Base-by-base conservation (phyloP, 37 sponge, comb jelly and placozoan species). In the Geodia barretti region DNA sequence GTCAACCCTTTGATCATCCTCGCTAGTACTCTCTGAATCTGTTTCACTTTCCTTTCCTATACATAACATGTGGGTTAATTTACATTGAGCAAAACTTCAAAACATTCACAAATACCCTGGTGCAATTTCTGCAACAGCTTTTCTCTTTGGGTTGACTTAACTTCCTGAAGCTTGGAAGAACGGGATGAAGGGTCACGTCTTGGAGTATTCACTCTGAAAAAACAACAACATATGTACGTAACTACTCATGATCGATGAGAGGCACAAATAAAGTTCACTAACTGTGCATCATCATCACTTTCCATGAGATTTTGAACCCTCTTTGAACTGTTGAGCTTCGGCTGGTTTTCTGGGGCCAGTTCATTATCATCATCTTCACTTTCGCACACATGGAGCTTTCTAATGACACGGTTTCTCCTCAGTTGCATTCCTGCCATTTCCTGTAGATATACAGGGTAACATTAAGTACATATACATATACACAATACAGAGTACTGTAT, bases 151-250 rank as follows among this genome's bases (percentile, higher is more conserved):
- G 14, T 47, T 17, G 7, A 47, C 14, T 47, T 47, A 47, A 17
- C 54, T 47, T 47, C 11, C 14, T 14, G 7, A 14, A 47, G 54
- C 14, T 47, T 47, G 14, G 54, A 47, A 14, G 54, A 7, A 17
- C 54, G 54, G 14, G 54, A 47, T 47, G 63, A 37, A 67, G 17
- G 35, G 24, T 67, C 70, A 79, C 80, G 63, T 65, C 66, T 47
- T 62, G 60, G 63, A 33, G 35, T 68, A 4, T 65, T 24, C 68
- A 65, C 54, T 9, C 68, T 17, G 35, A 11, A 36, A 39, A 30
- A 36, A 3, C 5, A 33, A n/a, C 66, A 62, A 36, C 41, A 77
- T 36, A 77, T 11, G 7, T 36, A 24, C 41, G 63, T n/a, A 64
- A 32, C 11, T 65, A 29, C 19, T 23, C 31, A 65, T 29, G 66